Evolutionary conservation across 2,113 vertebrate species (phyloP).

Genomic region (Anseranas semipalmata): DNA sequence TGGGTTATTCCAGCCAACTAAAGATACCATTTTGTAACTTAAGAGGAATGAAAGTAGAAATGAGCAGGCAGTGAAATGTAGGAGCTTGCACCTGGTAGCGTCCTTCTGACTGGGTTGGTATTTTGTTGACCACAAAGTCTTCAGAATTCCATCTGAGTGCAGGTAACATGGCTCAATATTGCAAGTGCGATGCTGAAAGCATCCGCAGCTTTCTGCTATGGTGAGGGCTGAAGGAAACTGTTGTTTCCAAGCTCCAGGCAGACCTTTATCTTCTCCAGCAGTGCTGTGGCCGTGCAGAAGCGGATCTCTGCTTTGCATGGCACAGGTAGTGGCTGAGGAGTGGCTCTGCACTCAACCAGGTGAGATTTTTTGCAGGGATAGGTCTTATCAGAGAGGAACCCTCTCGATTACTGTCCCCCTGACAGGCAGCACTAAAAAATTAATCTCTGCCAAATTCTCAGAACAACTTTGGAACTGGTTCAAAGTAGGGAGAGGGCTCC

Average conservation of each 20-base stretch:
- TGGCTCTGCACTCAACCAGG: neutral
- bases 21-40: neutral
- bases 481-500: slow-evolving; percentile 27
- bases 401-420: neutral
- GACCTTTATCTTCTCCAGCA: neutral
- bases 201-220: neutral
- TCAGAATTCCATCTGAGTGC: neutral
- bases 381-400: neutral
- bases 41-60: neutral
- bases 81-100: rapidly evolving
- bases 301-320: rapidly evolving
- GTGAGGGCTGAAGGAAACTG: neutral
- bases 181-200: neutral
- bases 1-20: neutral
- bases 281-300: rapidly evolving
- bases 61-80: rapidly evolving
- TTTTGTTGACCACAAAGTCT: neutral
- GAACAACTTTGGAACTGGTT: slow-evolving; percentile 10
- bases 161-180: rapidly evolving
- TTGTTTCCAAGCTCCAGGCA: neutral
- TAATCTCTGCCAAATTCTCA: slow-evolving; percentile 31
- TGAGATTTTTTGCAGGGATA: neutral
- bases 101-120: neutral
- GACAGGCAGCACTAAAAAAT: neutral
- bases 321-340: neutral